Evolutionary conservation across 2,797 vertebrate species (phyloP), one percentile per base, ranked within the genome.

Genomic region (Perodicticus potto): DNA sequence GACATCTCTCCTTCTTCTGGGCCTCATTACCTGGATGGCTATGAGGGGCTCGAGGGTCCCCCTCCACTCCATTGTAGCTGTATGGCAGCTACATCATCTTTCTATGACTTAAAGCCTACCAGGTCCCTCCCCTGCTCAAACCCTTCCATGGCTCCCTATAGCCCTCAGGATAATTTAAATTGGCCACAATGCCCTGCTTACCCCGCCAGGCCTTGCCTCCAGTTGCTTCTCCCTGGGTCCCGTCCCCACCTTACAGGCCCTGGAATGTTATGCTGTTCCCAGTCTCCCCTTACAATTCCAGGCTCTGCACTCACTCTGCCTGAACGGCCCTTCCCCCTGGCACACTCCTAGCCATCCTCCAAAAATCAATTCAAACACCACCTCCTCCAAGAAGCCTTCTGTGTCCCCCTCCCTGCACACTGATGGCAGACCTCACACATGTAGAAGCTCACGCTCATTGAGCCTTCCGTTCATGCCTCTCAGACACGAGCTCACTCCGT

Each of bases 371-470:
- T 32, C 76, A 61, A 85, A 34, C 27, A 13, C 27, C 11, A 1
- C n/a, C 70, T 84, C 83, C 86, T 69, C 80, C 5, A 55, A 61
- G 93, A 76, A 88, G 32, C 43, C 88, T 53, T 86, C 76, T 55
- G 9, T 19, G 73, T 8, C 32, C 53, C 23, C 32, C 22, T 37
- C 45, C 16, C 13, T 23, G 69, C 69, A 17, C 40, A 2, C 34
- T 4, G 12, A 73, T 72, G 7, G 23, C 55, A 53, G 37, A 34
- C 53, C 65, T 8, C 9, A 12, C 1, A 53, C 49, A 53, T 1
- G 3, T 16, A 5, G 85, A 80, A 6, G 11, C 45, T 70, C 14
- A 29, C 5, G 0, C 8, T 34, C 37, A 25, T 2, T 7, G 49
- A 85, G 57, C 13, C 3, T 37, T n/a, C 29, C 3, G 22, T 12